Evolutionary conservation across 2,797 vertebrate genomes (phyloP).

Genomic region (Bradypus variegatus): DNA sequence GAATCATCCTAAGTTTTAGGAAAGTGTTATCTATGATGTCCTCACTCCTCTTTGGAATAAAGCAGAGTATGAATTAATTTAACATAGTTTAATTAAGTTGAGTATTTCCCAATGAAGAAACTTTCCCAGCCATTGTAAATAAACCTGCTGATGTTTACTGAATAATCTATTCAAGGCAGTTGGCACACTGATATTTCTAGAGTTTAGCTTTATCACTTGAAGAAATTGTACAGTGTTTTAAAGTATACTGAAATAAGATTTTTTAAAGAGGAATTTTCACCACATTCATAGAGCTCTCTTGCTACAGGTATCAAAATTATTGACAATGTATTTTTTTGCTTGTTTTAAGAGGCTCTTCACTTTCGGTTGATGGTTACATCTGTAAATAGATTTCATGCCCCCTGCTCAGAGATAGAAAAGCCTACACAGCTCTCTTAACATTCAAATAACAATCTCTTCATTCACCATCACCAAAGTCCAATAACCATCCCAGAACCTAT

Average conservation of each 20-base stretch:
- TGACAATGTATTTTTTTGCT: slow-evolving; percentile 3
- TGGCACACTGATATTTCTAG: neutral
- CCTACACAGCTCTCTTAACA: neutral
- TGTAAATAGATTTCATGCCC: slow-evolving; percentile 22
- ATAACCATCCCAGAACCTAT: neutral
- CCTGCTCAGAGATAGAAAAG: neutral
- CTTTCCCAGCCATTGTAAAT: neutral
- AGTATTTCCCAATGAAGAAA: neutral
- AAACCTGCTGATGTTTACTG: neutral
- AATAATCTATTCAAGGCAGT: neutral
- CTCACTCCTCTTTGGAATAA: neutral
- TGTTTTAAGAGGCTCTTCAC: slow-evolving; percentile 39
- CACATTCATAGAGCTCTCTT: slow-evolving; percentile 7
- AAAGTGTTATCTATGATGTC: neutral
- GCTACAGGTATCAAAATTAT: slow-evolving; percentile 12
- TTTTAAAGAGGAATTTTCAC: neutral
- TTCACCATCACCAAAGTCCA: neutral
- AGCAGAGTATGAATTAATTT: neutral
- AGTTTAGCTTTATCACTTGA: neutral
- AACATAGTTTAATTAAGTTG: neutral
- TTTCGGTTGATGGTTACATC: slow-evolving; percentile 12
- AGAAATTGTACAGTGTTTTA: neutral
- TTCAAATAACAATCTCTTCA: neutral
- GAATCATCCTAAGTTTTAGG: neutral
- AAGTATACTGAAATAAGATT: slow-evolving; percentile 24